Percentiles rank a stretch among this genome's conserved stretches.
Evolutionary conservation across 2,888 invertebrate species (phyloP).

Genomic region (Zeuzera pyrina): DNA sequence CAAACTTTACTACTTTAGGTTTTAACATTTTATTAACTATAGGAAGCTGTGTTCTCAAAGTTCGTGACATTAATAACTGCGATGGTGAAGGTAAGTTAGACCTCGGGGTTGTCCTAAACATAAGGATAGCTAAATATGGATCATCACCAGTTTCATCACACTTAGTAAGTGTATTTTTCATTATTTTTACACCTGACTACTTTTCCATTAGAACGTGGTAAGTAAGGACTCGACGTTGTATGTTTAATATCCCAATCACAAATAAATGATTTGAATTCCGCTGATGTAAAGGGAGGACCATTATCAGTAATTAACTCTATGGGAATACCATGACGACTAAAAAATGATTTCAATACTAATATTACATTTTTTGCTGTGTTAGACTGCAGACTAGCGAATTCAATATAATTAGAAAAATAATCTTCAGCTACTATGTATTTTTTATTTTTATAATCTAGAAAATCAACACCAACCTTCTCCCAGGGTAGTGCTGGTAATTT

Average conservation of each 20-base stretch:
- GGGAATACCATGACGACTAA: slow-evolving; percentile 16
- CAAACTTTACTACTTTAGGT: slow-evolving; percentile 1
- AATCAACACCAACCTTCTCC: slow-evolving; percentile 18
- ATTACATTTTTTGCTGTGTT: slow-evolving; percentile 9
- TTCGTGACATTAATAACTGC: not conserved
- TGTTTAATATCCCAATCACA: slow-evolving; percentile 12
- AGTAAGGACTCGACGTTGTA: slow-evolving; percentile 14
- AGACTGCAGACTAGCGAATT: slow-evolving; percentile 10
- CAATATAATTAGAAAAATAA: slow-evolving; percentile 19
- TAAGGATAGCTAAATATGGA: not conserved
- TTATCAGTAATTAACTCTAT: slow-evolving; percentile 15
- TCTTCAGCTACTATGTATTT: slow-evolving; percentile 14
- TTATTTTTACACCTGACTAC: slow-evolving; percentile 6
- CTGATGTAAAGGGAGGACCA: slow-evolving; percentile 16
- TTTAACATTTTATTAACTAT: not conserved
- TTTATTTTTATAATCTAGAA: slow-evolving; percentile 13
- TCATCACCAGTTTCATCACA: not conserved
- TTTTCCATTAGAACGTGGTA: slow-evolving; percentile 14
- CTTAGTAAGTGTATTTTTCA: not conserved
- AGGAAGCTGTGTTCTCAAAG: not conserved
- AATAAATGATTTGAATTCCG: slow-evolving; percentile 14
- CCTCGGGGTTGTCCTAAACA: not conserved
- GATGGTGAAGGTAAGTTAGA: not conserved
- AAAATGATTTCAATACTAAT: slow-evolving; percentile 9
- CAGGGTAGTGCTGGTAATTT: too few relatives aligned